Evolutionary conservation across 2,113 vertebrate species (phyloP).

Genomic region (Spheniscus mendiculus): DNA sequence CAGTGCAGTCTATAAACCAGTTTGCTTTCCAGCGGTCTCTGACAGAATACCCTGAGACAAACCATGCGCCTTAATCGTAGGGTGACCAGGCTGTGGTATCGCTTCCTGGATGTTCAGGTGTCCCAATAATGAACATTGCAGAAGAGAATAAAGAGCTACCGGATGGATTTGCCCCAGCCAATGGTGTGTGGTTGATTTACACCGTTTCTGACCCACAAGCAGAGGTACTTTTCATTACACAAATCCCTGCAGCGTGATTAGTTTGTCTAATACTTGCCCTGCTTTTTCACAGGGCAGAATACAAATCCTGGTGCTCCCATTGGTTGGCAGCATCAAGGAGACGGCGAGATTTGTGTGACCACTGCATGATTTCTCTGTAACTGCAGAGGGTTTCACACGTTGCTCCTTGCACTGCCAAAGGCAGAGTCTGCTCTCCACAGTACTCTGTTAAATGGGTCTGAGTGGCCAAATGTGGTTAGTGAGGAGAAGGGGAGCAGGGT

Average conservation of each 20-base stretch:
- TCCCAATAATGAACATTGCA: fast-evolving
- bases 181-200: neutral
- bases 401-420: neutral
- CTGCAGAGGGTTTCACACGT: neutral
- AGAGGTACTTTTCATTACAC: slow-evolving; percentile 4
- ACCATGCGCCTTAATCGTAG: fast-evolving
- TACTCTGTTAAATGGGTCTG: neutral
- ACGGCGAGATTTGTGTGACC: neutral
- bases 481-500: neutral
- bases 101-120: neutral
- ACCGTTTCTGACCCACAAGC: neutral
- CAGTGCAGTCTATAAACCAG: neutral
- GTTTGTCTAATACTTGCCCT: slow-evolving; percentile 44
- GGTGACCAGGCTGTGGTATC: neutral
- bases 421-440: neutral
- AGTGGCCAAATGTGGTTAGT: neutral
- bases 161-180: neutral
- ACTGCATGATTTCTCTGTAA: neutral
- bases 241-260: slow-evolving; percentile 40
- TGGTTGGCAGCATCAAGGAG: slow-evolving; percentile 3
- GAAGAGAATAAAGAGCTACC: neutral
- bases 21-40: neutral
- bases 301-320: slow-evolving; percentile 16
- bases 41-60: neutral
- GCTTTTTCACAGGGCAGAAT: slow-evolving; percentile 31